Percentiles rank a stretch among this genome's conserved stretches.
Evolutionary conservation across 2,113 vertebrate species (phyloP).

Genomic region (Atrichornis clamosus): DNA sequence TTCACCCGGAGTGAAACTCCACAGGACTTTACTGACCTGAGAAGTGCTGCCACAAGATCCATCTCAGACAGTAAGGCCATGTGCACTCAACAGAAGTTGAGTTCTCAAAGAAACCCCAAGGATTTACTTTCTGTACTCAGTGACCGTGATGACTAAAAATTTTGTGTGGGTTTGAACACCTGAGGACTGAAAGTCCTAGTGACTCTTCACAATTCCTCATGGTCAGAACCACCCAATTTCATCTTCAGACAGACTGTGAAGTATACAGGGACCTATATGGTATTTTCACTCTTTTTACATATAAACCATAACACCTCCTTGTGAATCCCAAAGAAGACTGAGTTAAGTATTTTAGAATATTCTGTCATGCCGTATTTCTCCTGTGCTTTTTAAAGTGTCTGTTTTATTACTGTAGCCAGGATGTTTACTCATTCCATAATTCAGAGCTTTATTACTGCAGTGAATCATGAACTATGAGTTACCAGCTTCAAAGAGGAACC

Average conservation of each 20-base stretch:
- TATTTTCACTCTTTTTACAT: not conserved
- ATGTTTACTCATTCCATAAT: not conserved
- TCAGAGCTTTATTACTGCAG: constrained; percentile 17
- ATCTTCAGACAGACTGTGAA: not conserved
- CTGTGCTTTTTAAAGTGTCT: not conserved
- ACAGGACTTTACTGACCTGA: not conserved
- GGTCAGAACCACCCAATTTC: not conserved
- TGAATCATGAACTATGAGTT: not conserved
- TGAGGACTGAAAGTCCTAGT: not conserved
- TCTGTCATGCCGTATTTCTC: not conserved
- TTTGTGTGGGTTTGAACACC: not conserved
- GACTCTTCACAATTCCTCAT: not conserved
- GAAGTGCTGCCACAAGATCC: not conserved
- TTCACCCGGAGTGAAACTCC: not conserved
- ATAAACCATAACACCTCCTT: not conserved
- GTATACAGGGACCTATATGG: not conserved
- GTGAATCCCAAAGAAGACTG: not conserved
- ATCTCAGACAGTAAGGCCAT: not conserved
- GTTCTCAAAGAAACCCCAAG: not conserved
- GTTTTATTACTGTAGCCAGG: not conserved
- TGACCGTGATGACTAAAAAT: not conserved
- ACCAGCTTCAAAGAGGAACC: not conserved
- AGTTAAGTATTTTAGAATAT: not conserved
- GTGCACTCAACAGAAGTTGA: accelerated
- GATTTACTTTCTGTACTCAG: not conserved